Evolutionary conservation across 2,888 invertebrate species (phyloP).

Genomic region (Tinea trinotella): DNA sequence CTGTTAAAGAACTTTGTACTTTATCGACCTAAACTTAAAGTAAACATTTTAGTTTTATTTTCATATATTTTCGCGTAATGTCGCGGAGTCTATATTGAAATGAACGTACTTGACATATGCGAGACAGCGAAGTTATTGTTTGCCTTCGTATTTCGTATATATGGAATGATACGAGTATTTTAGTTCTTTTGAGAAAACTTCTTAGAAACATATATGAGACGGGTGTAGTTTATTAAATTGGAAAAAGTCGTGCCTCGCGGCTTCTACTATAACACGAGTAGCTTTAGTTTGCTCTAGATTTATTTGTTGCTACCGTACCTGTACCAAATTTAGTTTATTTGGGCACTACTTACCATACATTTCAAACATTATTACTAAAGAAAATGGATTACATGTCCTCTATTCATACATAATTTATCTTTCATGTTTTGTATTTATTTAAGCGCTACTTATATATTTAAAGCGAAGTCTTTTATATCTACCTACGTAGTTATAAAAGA

Average conservation of each 20-base stretch:
- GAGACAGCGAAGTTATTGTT: slow-evolving; percentile 19
- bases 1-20: background rate
- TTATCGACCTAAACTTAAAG: background rate
- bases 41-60: background rate
- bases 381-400: too few species aligned
- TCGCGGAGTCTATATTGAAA: slow-evolving; percentile 19
- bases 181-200: background rate
- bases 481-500: too few species aligned
- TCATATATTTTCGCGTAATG: slow-evolving; percentile 1
- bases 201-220: background rate
- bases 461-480: too few species aligned
- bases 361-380: too few species aligned
- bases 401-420: too few species aligned
- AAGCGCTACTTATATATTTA: too few species aligned
- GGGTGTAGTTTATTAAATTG: slow-evolving; percentile 8
- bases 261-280: background rate
- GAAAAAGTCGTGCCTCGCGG: background rate
- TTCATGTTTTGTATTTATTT: too few species aligned
- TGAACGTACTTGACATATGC: slow-evolving; percentile 18
- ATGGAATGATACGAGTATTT: slow-evolving; percentile 11
- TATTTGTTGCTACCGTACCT: too few species aligned
- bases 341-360: too few species aligned
- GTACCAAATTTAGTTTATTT: too few species aligned
- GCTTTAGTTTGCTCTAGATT: background rate
- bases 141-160: slow-evolving; percentile 16